phyloP scores from a whole-genome alignment of 2,113 vertebrate genomes.

The Crypturellus undulatus region DNA sequence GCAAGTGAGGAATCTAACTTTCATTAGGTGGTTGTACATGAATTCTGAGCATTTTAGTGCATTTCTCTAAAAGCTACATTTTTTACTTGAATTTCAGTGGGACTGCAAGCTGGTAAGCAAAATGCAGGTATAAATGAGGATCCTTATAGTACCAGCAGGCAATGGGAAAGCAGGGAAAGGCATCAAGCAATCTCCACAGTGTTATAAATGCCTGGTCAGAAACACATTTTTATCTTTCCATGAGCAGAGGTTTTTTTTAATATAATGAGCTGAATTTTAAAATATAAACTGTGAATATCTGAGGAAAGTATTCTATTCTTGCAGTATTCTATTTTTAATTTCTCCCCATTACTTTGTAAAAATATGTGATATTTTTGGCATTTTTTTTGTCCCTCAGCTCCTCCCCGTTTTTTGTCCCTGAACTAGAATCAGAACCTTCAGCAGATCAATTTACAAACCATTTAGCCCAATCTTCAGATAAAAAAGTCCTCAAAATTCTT shows the following conservation, averaged over 20 bases:
- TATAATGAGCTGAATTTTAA: background rate
- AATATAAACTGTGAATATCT: background rate
- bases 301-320: background rate
- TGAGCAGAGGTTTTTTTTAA: too few relatives aligned
- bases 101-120: background rate
- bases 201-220: background rate
- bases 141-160: background rate
- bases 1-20: background rate
- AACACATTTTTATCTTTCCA: fast-evolving
- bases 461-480: background rate
- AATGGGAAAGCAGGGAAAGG: background rate
- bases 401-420: background rate
- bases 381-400: background rate
- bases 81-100: background rate
- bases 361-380: background rate
- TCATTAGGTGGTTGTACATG: background rate
- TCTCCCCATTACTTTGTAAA: background rate
- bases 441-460: background rate
- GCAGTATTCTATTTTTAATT: background rate
- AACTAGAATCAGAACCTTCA: background rate
- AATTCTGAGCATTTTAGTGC: background rate
- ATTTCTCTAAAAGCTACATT: background rate
- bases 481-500: background rate
- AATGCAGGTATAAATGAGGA: background rate
- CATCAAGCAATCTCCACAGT: background rate